Evolutionary conservation across 2,113 vertebrate species (phyloP).

Genomic region (Ceyx melanurus): DNA sequence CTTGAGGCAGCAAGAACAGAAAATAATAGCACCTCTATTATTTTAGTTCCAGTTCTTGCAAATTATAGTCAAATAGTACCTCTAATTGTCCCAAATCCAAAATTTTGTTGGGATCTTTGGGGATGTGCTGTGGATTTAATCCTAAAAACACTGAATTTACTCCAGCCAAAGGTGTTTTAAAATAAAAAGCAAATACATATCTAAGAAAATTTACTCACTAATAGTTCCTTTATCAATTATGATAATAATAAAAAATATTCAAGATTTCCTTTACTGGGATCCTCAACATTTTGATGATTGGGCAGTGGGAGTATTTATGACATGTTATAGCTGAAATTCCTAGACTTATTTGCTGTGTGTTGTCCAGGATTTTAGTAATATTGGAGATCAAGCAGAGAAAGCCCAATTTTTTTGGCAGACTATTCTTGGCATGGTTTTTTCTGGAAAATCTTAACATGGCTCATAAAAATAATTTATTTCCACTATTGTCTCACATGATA

Average conservation of each 20-base stretch:
- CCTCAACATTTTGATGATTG: background rate
- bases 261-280: background rate
- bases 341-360: background rate
- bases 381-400: slow-evolving; percentile 24
- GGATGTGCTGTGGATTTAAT: background rate
- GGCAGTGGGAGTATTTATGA: background rate
- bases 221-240: background rate
- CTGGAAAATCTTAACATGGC: slow-evolving; percentile 46
- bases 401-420: slow-evolving; percentile 29
- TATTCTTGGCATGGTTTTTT: slow-evolving; percentile 28
- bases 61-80: background rate
- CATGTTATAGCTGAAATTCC: background rate
- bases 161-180: background rate
- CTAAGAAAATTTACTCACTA: background rate
- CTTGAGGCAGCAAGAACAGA: background rate
- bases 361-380: slow-evolving; percentile 33
- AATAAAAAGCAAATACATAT: background rate
- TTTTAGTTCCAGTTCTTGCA: background rate
- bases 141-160: background rate
- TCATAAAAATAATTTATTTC: slow-evolving; percentile 52
- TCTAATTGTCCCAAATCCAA: background rate
- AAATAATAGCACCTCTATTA: background rate
- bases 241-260: background rate
- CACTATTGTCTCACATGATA: background rate
- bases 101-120: background rate